Base-by-base conservation (phyloP, 1,140 invertebrate genomes). In the Lepidurus arcticus region DNA sequence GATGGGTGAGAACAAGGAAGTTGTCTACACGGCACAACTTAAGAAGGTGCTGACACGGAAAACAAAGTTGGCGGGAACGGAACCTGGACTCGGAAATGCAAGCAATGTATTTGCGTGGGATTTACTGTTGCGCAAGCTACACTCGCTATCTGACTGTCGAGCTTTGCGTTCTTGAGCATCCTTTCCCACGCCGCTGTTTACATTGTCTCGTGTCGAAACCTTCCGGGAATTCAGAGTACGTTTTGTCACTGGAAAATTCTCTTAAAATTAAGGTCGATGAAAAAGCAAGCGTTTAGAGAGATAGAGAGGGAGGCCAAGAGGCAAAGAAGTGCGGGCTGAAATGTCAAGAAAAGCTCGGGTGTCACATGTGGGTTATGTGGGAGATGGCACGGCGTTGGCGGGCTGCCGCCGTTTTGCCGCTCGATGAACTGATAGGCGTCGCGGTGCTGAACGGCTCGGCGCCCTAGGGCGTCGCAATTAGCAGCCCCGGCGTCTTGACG, bases 401-500 rank as follows among this genome's bases (percentile, higher is more conserved):
- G 53, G n/a, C 53, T 65, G 53, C 53, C 53, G 53, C 53, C 53
- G 53, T 65, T 65, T 65, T 65, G 9, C 53, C 53, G 53, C 53
- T 65, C 21, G 53, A 65, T 65, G 53, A 65, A 65, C 53, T 65
- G 53, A 65, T 65, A 65, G 53, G 53, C 53, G 53, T 13, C 53
- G 53, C 21, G n/a, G 16, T 65, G 53, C 13, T 13, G 16, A 65
- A 16, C 16, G 34, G 34, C 34, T 34, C 34, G 34, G 34, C 34
- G 34, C 34, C 34, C 4, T 34, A 34, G 53, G 53, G 53, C 53
- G 53, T 65, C 21, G 53, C 53, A 65, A 65, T 65, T 65, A 65
- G 53, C 53, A 65, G n/a, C 53, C 53, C 21, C 53, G 53, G 53
- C 53, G 53, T 65, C 53, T 65, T 65, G 53, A 65, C 53, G 53